Evolutionary conservation across 2,888 invertebrate genomes (phyloP).

Genomic region (Mamestra brassicae): DNA sequence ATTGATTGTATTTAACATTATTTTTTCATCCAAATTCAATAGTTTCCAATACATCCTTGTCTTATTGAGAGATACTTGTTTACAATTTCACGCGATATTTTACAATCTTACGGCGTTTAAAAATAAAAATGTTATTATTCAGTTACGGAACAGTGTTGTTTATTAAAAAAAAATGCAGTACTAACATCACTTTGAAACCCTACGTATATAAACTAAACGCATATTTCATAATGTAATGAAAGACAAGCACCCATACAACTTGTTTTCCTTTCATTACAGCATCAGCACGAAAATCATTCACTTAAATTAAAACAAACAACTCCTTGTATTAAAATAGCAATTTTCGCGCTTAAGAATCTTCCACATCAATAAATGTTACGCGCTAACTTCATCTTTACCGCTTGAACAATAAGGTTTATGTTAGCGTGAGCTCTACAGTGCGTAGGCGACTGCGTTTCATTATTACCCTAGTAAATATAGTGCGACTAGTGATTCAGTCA

Average conservation of each 20-base stretch:
- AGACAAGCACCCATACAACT: background rate
- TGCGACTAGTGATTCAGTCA: constrained; percentile 54
- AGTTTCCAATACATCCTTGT: too few relatives aligned
- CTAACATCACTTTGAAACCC: background rate
- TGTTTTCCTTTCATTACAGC: constrained; percentile 35
- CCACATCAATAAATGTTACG: background rate
- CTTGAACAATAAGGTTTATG: background rate
- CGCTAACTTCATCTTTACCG: constrained; percentile 16
- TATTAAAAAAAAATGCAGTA: background rate
- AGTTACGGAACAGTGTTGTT: background rate
- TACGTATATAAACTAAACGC: background rate
- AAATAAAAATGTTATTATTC: background rate
- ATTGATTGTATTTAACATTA: too few relatives aligned
- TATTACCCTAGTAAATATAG: constrained; percentile 50
- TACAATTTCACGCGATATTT: too few relatives aligned
- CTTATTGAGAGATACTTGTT: too few relatives aligned
- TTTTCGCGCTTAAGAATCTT: constrained; percentile 14
- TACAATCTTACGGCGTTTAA: too few relatives aligned
- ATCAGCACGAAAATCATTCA: constrained; percentile 18
- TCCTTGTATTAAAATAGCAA: constrained; percentile 27
- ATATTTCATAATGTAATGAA: background rate
- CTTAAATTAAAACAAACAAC: constrained; percentile 31
- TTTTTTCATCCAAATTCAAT: too few relatives aligned
- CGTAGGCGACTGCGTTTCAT: constrained; percentile 18
- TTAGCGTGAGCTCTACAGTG: constrained; percentile 6